phyloP scores from a whole-genome alignment of 2,797 vertebrate species.

The Syncerus caffer region DNA sequence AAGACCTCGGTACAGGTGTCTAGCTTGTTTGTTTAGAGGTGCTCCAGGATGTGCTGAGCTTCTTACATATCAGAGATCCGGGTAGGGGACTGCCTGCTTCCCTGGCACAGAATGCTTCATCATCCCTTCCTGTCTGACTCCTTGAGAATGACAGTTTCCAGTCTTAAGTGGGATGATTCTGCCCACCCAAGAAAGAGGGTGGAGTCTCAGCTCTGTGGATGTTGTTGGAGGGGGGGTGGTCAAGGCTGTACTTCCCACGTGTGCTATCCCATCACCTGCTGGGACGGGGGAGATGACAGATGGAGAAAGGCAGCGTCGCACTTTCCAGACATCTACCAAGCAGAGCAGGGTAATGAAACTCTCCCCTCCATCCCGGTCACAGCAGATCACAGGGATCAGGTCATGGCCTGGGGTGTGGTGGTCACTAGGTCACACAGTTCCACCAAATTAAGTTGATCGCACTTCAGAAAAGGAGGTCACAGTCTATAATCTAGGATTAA shows the following conservation, averaged over 20 bases:
- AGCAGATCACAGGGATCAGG: background rate
- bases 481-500: background rate
- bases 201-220: background rate
- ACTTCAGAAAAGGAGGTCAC: background rate
- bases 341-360: background rate
- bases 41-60: too few relatives aligned
- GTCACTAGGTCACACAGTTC: background rate
- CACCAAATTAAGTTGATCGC: background rate
- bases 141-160: background rate
- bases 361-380: background rate
- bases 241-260: background rate
- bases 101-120: accelerated
- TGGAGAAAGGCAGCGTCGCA: background rate
- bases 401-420: background rate
- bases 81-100: background rate
- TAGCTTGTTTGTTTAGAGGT: background rate
- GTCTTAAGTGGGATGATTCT: background rate
- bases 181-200: background rate
- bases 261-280: background rate
- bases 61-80: too few relatives aligned
- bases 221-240: background rate
- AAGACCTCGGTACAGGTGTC: background rate
- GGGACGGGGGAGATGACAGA: background rate
- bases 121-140: background rate
- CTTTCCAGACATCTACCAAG: background rate